phyloP scores from a whole-genome alignment of 2,113 vertebrate genomes.

The Suricata suricatta region DNA sequence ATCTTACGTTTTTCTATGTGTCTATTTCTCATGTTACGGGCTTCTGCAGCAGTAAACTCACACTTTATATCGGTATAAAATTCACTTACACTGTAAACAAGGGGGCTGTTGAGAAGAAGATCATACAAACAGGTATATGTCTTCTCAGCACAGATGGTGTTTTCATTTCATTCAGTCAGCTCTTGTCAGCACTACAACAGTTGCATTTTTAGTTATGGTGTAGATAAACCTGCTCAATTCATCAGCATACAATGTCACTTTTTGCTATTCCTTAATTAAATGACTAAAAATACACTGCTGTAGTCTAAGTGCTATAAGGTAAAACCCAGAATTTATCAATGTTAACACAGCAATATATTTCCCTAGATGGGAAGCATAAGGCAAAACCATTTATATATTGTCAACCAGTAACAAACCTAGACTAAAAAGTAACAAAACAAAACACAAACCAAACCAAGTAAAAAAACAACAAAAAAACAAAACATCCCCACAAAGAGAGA shows the following conservation, averaged over 20 bases:
- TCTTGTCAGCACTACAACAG: slow-evolving; percentile 34
- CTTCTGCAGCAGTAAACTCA: slow-evolving; percentile 70
- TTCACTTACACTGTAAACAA: slow-evolving; percentile 76
- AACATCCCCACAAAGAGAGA: neutral
- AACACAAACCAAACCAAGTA: neutral
- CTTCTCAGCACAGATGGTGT: slow-evolving; percentile 70
- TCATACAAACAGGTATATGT: slow-evolving; percentile 61
- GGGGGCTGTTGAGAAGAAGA: slow-evolving; percentile 67
- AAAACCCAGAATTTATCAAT: neutral
- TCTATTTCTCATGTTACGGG: slow-evolving; percentile 57
- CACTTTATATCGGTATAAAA: slow-evolving; percentile 75
- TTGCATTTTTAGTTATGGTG: neutral
- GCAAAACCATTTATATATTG: neutral
- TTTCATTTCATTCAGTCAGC: slow-evolving; percentile 52
- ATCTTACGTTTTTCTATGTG: slow-evolving; percentile 67
- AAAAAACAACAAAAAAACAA: neutral
- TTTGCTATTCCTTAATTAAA: slow-evolving; percentile 25
- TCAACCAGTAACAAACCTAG: neutral
- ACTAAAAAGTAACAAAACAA: neutral
- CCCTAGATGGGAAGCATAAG: neutral
- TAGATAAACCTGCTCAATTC: slow-evolving; percentile 33
- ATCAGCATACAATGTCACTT: slow-evolving; percentile 1
- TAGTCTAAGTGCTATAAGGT: neutral
- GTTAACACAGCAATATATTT: neutral
- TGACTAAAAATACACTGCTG: neutral